A percentile compares a stretch with the other conserved stretches of the same genome.
Conservation (phyloP, 2,113 vertebrate species). For the Notothenia coriiceps region DNA sequence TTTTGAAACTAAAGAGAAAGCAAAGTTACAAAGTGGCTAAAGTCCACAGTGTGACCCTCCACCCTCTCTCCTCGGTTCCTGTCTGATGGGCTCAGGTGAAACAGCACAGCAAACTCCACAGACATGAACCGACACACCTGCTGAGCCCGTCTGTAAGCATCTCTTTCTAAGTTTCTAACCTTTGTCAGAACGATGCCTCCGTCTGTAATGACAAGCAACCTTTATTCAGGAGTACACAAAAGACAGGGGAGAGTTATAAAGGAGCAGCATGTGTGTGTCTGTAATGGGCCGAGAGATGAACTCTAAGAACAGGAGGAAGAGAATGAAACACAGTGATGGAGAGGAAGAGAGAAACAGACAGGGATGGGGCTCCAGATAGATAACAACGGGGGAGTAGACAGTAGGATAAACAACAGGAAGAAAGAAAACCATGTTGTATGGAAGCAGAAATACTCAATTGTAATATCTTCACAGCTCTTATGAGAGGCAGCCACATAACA, state of each 20-base stretch:
- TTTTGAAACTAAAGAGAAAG: constrained; percentile 21
- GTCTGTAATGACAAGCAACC: constrained; percentile 63
- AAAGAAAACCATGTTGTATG: neutral
- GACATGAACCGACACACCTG: constrained; percentile 49
- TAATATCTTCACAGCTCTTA: constrained; percentile 14
- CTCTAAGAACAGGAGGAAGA: constrained; percentile 2
- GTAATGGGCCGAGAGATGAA: neutral
- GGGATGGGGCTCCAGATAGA: neutral
- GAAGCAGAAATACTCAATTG: neutral
- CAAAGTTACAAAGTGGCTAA: constrained; percentile 18
- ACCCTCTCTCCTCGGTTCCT: constrained; percentile 35
- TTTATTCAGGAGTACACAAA: constrained; percentile 38
- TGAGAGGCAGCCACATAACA: constrained; percentile 23
- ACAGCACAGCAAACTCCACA: constrained; percentile 31
- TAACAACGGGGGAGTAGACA: neutral
- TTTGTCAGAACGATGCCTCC: constrained; percentile 60
- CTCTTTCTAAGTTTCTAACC: constrained; percentile 61
- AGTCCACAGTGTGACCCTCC: neutral
- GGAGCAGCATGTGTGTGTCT: constrained; percentile 3
- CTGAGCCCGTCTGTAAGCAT: constrained; percentile 51
- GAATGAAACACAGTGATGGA: neutral
- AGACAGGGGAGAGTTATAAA: neutral
- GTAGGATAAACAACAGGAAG: neutral
- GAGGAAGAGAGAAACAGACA: constrained; percentile 1
- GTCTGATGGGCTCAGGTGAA: constrained; percentile 59